phyloP scores from a whole-genome alignment of 2,797 vertebrate genomes.

The Phataginus tricuspis region DNA sequence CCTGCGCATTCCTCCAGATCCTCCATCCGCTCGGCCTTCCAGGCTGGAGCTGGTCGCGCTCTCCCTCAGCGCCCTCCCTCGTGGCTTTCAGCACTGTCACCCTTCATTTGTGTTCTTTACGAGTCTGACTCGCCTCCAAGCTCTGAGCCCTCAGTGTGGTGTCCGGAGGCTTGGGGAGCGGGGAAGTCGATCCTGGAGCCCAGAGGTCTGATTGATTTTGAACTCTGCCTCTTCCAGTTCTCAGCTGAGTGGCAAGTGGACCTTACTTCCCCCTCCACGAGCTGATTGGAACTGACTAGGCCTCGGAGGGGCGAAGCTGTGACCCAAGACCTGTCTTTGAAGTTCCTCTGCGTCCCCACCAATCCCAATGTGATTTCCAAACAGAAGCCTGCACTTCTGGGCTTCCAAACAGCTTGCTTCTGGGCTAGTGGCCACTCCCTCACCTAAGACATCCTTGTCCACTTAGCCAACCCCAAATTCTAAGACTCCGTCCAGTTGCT shows the following conservation, averaged over 20 bases:
- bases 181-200: rapidly evolving
- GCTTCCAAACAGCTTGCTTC: not conserved
- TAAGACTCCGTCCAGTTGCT: not conserved
- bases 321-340: not conserved
- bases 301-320: not conserved
- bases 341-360: not conserved
- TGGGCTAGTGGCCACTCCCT: rapidly evolving
- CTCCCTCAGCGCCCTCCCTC: not conserved
- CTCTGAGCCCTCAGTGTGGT: not conserved
- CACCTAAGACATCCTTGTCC: not conserved
- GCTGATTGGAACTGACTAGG: not conserved
- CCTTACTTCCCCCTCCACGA: not conserved
- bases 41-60: too few relatives aligned
- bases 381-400: not conserved
- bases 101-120: not conserved
- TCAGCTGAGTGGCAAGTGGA: not conserved
- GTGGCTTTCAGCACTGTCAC: not conserved
- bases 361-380: not conserved
- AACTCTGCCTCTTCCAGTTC: not conserved
- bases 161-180: not conserved
- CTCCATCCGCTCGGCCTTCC: not conserved
- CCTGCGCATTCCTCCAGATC: not conserved
- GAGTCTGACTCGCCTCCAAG: not conserved
- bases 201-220: not conserved
- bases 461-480: not conserved